Evolutionary conservation across 2,113 vertebrate species (phyloP).

Genomic region (Callocephalon fimbriatum): DNA sequence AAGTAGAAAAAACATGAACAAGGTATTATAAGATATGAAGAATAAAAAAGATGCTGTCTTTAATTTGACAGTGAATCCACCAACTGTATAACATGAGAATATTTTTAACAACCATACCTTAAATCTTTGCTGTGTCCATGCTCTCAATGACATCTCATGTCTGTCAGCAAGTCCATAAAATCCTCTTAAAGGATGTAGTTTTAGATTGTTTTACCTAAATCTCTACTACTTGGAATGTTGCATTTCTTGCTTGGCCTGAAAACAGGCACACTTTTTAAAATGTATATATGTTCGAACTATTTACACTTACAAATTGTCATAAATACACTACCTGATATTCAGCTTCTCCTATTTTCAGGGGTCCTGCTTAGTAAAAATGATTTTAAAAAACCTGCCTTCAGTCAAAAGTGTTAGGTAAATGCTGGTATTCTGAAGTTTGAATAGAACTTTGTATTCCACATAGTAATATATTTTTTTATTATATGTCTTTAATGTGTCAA

Average conservation of each 20-base stretch:
- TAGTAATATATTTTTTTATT: neutral
- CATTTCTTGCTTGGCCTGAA: neutral
- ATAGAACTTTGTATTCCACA: neutral
- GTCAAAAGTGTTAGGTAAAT: neutral
- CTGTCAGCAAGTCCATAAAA: neutral
- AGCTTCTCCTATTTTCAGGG: neutral
- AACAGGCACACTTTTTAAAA: neutral
- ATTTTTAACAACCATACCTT: neutral
- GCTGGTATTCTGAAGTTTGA: neutral
- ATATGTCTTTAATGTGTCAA: neutral
- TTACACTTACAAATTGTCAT: neutral
- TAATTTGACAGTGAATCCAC: neutral
- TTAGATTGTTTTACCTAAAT: neutral
- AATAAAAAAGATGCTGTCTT: neutral
- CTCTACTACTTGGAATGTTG: neutral
- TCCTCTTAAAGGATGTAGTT: neutral
- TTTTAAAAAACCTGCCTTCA: neutral
- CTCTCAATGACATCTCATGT: neutral
- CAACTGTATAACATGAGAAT: neutral
- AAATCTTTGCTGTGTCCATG: neutral
- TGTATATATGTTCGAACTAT: neutral
- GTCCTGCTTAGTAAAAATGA: neutral
- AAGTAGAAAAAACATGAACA: conserved; percentile 34
- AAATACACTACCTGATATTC: neutral
- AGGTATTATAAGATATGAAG: neutral